Evolutionary conservation across 2,888 invertebrate genomes (phyloP), one percentile per base, ranked within the genome.

Genomic region (Drosophila picticornis): DNA sequence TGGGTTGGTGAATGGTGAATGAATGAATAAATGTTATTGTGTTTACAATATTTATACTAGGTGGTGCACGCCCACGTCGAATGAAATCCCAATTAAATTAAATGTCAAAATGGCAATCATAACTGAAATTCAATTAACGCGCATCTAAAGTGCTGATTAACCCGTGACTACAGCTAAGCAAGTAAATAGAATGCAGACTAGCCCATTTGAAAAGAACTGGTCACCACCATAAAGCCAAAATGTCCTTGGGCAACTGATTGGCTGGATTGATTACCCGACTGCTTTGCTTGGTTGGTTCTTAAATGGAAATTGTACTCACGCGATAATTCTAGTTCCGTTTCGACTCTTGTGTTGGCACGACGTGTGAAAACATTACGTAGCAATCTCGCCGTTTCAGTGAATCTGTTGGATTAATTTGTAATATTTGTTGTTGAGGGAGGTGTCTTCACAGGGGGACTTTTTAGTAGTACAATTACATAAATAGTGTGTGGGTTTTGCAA

Each of bases 341-440:
- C 95, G 94, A 96, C 96, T 94, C 97, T 95, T 91, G 97, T 95
- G 94, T 96, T 94, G 93, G 97, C 95, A 93, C 97, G 96, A 90
- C 94, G 94, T 92, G 95, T 95, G 95, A 98, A 98, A 94, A 98
- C 98, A 95, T 96, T 97, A 94, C 97, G 97, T 94, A 99, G 96
- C 93, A 99, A 96, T 91, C 98, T 96, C 94, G 98, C 98, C 93
- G 98, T 98, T 96, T 99, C 99, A 94, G 98, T 98, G 94, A 98
- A 96, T 96, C 98, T 98, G 96, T 79, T 64, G 82, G 77, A 75
- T 90, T 86, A 76, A 80, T 72, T 69, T 65, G 61, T 76, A 29
- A 25, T 55, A 31, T 77, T 50, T 66, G 46, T 46, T 7, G 46
- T 75, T 66, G 62, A 16, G 57, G 34, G 51, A 2, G 36, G 36